Conservation (phyloP, 2,888 invertebrate genomes). For the Holacanthella duospinosa region DNA sequence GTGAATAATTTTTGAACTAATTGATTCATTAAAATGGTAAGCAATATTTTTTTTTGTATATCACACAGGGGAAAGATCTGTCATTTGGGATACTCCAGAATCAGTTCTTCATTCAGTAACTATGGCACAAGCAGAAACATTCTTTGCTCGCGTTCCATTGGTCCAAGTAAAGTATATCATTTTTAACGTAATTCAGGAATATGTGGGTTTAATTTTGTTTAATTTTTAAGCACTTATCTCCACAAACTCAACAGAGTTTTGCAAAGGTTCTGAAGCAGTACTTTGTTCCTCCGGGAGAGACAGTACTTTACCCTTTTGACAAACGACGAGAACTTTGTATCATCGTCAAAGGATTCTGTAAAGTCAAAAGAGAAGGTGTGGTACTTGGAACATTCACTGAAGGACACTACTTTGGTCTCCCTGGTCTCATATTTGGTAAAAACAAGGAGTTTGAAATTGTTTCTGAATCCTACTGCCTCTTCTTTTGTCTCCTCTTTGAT, state of each 20-base stretch:
- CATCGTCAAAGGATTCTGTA: slow-evolving; percentile 31
- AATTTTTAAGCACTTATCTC: not conserved
- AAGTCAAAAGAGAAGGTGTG: slow-evolving; percentile 15
- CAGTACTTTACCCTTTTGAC: slow-evolving; percentile 26
- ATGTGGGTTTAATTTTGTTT: not conserved
- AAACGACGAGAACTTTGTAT: slow-evolving; percentile 29
- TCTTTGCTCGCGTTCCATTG: slow-evolving; percentile 27
- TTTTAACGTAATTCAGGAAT: not conserved
- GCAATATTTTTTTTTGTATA: too few relatives aligned
- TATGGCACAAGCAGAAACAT: slow-evolving; percentile 21
- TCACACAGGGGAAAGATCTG: slow-evolving; percentile 21
- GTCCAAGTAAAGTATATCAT: slow-evolving; percentile 14
- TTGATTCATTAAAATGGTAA: too few relatives aligned
- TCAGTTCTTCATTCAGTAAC: slow-evolving; percentile 19
- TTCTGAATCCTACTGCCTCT: slow-evolving; percentile 29
- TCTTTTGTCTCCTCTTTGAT: slow-evolving; percentile 27
- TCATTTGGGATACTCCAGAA: slow-evolving; percentile 35
- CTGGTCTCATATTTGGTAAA: slow-evolving; percentile 24
- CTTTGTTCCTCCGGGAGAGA: slow-evolving; percentile 31
- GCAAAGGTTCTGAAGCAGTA: slow-evolving; percentile 17
- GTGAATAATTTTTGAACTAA: too few relatives aligned
- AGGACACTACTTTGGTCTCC: slow-evolving; percentile 34
- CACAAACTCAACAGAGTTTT: not conserved
- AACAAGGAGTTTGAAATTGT: slow-evolving; percentile 22
- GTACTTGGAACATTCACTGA: slow-evolving; percentile 22